These are phyloP conservation scores for Mystacornis crossleyi DNA, from an alignment of 2,113 vertebrate species.

Conservation along the genomic window DNA sequence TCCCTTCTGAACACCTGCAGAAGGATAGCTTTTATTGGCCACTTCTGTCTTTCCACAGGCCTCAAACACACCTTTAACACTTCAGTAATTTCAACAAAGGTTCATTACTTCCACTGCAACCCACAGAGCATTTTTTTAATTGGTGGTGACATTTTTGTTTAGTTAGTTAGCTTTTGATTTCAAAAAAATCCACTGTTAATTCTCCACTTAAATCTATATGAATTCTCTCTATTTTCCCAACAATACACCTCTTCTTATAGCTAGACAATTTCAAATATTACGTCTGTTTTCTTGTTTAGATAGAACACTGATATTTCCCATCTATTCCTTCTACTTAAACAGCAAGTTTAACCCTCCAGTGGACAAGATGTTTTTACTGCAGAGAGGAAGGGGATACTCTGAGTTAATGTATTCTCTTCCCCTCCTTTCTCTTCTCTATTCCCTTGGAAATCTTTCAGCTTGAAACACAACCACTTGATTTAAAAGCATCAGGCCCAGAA, in stretches of 20 bases:
- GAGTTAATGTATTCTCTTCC: background rate
- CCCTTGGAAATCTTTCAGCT: background rate
- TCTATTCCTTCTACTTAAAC: background rate
- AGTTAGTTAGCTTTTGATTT: background rate
- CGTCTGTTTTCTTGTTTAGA: background rate
- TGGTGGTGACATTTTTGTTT: background rate
- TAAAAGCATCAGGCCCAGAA: background rate
- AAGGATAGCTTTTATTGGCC: background rate
- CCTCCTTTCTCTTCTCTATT: background rate
- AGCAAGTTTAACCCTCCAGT: background rate
- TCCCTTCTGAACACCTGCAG: background rate
- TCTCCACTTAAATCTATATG: background rate
- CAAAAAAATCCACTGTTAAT: fast-evolving
- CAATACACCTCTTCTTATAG: background rate
- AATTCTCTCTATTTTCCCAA: background rate
- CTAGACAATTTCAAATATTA: background rate
- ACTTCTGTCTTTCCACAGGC: background rate
- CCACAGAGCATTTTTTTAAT: background rate
- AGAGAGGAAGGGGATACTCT: background rate
- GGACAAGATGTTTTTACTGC: background rate
- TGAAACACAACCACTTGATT: background rate
- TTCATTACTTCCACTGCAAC: background rate
- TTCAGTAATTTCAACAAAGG: background rate
- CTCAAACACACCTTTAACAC: background rate
- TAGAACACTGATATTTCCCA: background rate